Conservation (phyloP, 2,113 vertebrate species). For the Gnathonemus echidnorhynchus region DNA sequence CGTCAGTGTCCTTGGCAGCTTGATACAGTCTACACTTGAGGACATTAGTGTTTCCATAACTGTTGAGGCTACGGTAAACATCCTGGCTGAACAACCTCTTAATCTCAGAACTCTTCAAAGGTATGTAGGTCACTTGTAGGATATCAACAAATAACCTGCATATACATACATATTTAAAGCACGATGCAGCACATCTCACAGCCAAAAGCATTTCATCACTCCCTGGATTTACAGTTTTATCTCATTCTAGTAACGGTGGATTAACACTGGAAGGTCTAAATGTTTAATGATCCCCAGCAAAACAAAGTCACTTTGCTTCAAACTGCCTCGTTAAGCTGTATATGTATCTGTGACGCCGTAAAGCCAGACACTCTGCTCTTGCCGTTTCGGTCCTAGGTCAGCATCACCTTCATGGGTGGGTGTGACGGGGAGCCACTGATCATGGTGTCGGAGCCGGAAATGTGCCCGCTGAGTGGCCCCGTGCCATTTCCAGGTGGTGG, state of each 20-base stretch:
- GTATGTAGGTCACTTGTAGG: not conserved
- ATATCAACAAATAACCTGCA: not conserved
- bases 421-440: not conserved
- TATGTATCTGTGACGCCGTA: not conserved
- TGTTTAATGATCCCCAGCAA: slow-evolving; percentile 19
- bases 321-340: slow-evolving; percentile 14
- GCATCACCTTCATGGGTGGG: not conserved
- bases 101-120: not conserved
- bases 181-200: not conserved
- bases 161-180: not conserved
- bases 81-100: not conserved
- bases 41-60: not conserved
- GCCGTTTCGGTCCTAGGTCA: not conserved
- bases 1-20: not conserved
- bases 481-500: not conserved
- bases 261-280: slow-evolving; percentile 21
- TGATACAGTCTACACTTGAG: not conserved
- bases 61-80: not conserved
- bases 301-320: slow-evolving; percentile 31
- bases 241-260: slow-evolving; percentile 18
- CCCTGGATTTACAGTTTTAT: slow-evolving; percentile 28
- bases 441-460: not conserved
- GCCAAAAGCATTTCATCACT: slow-evolving; percentile 15
- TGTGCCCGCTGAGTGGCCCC: not conserved
- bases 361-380: not conserved